Conservation (phyloP, 2,113 vertebrate species). For the Cavia porcellus region DNA sequence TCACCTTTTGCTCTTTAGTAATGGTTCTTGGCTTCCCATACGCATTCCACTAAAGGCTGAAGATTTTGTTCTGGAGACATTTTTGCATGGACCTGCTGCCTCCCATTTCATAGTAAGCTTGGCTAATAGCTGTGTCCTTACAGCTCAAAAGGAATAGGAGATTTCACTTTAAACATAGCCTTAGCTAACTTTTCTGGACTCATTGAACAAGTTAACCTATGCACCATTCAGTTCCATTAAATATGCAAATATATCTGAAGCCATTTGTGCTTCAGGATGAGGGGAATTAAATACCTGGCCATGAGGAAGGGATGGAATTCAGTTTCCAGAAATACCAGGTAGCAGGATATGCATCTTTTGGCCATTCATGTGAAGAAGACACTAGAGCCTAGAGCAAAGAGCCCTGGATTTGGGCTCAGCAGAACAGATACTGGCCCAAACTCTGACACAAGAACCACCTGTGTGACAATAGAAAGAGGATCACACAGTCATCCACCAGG, state of each 20-base stretch:
- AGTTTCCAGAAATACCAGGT: neutral
- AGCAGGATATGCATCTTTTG: neutral
- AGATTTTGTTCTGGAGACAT: neutral
- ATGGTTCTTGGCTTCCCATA: conserved; percentile 62
- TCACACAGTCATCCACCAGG: neutral
- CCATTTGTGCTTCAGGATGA: neutral
- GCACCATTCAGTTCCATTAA: neutral
- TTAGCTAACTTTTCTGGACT: conserved; percentile 28
- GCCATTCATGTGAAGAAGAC: neutral
- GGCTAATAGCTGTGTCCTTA: neutral
- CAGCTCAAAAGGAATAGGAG: neutral
- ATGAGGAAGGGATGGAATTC: neutral
- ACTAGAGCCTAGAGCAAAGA: neutral
- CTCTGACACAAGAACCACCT: neutral
- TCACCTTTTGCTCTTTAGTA: conserved; percentile 29
- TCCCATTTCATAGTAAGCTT: neutral
- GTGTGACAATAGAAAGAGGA: neutral
- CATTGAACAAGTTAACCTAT: neutral
- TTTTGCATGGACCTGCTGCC: neutral
- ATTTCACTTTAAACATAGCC: conserved; percentile 30
- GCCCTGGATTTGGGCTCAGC: neutral
- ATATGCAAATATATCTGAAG: neutral
- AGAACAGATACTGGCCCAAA: neutral
- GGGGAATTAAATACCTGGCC: neutral
- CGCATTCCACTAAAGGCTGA: conserved; percentile 51